Percentiles rank a stretch among this genome's conserved stretches.
These are phyloP conservation scores for Drosophila carrolli DNA, from an alignment of 1,140 invertebrate species.

Conservation along the genomic window DNA sequence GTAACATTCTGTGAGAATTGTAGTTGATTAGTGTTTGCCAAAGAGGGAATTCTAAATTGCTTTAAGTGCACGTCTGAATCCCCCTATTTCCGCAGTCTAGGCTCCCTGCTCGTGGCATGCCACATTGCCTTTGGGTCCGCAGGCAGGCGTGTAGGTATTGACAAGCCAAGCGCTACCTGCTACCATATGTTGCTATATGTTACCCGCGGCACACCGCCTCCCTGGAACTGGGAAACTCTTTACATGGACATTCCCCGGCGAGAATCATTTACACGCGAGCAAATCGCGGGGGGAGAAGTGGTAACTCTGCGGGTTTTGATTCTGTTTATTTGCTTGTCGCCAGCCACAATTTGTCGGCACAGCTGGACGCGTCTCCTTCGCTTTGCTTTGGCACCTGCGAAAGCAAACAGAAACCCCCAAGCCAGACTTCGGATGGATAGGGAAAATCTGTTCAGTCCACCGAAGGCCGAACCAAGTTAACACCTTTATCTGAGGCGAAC, in stretches of 20 bases:
- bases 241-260: slow-evolving; percentile 64
- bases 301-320: slow-evolving; percentile 56
- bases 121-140: slow-evolving; percentile 44
- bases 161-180: slow-evolving; percentile 59
- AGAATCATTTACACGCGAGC: slow-evolving; percentile 80
- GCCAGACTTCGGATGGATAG: background rate
- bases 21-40: too few species aligned
- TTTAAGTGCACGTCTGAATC: background rate
- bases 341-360: slow-evolving; percentile 79
- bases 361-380: slow-evolving; percentile 65
- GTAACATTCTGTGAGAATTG: too few species aligned
- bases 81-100: background rate
- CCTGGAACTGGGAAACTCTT: slow-evolving; percentile 21
- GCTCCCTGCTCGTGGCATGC: slow-evolving; percentile 25
- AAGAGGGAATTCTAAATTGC: background rate
- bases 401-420: slow-evolving; percentile 29
- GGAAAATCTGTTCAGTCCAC: slow-evolving; percentile 32
- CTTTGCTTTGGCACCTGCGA: slow-evolving; percentile 58
- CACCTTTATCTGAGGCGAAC: slow-evolving; percentile 59
- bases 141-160: slow-evolving; percentile 80
- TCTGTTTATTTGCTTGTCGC: slow-evolving; percentile 82
- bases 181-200: background rate
- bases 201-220: slow-evolving; percentile 22
- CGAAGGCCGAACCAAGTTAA: slow-evolving; percentile 35
- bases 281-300: slow-evolving; percentile 9